A percentile compares a stretch with the other conserved stretches of the same genome.
Evolutionary conservation across 2,113 vertebrate genomes (phyloP).

Genomic region (Poecilia latipinna): DNA sequence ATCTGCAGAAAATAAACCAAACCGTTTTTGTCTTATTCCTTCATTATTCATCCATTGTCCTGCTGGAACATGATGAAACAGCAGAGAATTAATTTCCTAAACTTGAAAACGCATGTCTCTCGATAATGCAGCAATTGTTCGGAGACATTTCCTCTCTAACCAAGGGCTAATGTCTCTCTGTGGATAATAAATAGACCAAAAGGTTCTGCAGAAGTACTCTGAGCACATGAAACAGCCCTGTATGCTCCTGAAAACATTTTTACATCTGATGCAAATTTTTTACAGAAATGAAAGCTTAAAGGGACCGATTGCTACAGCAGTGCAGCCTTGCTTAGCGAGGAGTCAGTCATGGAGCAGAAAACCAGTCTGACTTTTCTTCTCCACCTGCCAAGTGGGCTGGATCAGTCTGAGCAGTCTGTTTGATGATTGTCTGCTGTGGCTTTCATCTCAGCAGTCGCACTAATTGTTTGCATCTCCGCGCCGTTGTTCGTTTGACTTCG

Average conservation of each 20-base stretch:
- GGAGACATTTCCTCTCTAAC: constrained; percentile 21
- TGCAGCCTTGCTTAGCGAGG: constrained; percentile 43
- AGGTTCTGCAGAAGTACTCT: constrained; percentile 43
- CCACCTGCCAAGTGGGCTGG: constrained; percentile 23
- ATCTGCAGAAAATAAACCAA: constrained; percentile 41
- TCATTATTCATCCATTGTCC: constrained; percentile 45
- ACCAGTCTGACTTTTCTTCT: constrained; percentile 29
- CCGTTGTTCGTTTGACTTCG: constrained; percentile 37
- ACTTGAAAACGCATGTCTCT: constrained; percentile 30
- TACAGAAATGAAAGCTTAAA: constrained; percentile 57
- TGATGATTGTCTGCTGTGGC: constrained; percentile 36
- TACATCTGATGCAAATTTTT: constrained; percentile 36
- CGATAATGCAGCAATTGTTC: constrained; percentile 34
- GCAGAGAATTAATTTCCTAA: constrained; percentile 42
- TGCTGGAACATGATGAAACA: constrained; percentile 33
- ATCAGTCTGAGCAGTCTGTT: constrained; percentile 42
- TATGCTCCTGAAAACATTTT: constrained; percentile 27
- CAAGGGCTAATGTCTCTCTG: constrained; percentile 41
- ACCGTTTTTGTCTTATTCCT: constrained; percentile 56
- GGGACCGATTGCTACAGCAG: constrained; percentile 57
- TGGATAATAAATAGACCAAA: constrained; percentile 66
- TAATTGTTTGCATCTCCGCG: constrained; percentile 9
- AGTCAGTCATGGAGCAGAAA: constrained; percentile 35
- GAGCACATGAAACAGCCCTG: constrained; percentile 33
- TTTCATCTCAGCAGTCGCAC: constrained; percentile 38